These are phyloP conservation scores for Umimayanthus kanabou DNA, from an alignment of 92 coral and sea anemone genomes.

Conservation along the genomic window DNA sequence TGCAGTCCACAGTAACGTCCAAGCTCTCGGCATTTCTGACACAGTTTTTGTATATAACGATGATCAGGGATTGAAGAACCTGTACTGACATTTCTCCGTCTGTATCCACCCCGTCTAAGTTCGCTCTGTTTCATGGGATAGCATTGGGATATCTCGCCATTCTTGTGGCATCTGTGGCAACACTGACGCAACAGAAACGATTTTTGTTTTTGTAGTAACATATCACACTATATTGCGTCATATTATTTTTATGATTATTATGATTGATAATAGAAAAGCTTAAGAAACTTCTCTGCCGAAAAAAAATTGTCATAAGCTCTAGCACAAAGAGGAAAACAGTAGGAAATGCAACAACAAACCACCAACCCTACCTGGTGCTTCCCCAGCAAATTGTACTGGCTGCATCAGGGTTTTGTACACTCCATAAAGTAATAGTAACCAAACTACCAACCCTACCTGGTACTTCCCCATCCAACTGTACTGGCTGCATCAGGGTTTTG, in stretches of 20 bases:
- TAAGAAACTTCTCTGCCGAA: no score
- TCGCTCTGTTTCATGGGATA: conserved; percentile 28
- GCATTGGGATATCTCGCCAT: not conserved
- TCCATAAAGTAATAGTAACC: no score
- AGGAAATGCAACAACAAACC: not conserved
- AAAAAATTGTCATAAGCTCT: no score
- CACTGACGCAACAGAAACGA: not conserved
- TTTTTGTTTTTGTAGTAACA: not conserved
- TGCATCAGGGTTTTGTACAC: no score
- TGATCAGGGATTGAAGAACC: not conserved
- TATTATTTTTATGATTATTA: no score
- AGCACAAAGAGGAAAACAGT: no score
- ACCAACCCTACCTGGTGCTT: not conserved
- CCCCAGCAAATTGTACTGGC: not conserved
- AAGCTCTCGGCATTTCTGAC: conserved; percentile 22
- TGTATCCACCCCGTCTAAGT: not conserved
- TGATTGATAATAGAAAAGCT: no score
- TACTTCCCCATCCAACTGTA: no score
- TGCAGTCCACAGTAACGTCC: not conserved
- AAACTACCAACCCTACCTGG: no score
- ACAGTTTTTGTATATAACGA: conserved; percentile 2
- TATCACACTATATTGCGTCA: not conserved
- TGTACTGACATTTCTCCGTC: not conserved
- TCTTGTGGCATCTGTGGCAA: conserved; percentile 5
- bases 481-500: no score